Evolutionary conservation across 1,140 invertebrate genomes (phyloP).

Genomic region (Calephelis nemesis): DNA sequence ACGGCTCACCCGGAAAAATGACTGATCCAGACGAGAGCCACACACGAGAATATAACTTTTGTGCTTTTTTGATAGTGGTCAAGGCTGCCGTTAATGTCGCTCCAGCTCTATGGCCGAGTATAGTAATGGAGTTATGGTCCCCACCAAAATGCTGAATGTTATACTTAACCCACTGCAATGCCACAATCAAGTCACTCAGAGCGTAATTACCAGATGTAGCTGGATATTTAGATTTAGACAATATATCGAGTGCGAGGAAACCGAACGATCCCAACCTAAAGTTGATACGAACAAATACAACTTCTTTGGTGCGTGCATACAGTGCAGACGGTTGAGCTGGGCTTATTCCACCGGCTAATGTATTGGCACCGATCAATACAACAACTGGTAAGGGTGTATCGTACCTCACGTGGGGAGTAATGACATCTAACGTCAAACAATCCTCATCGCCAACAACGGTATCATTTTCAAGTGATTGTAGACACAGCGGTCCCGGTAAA

Average conservation of each 20-base stretch:
- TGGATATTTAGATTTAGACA: slow-evolving; percentile 85
- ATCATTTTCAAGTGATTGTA: slow-evolving; percentile 84
- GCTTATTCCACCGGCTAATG: slow-evolving; percentile 86
- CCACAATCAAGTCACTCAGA: slow-evolving; percentile 88
- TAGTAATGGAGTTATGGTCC: slow-evolving; percentile 85
- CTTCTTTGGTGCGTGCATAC: slow-evolving; percentile 85
- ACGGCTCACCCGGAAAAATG: slow-evolving; percentile 82
- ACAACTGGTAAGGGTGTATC: slow-evolving; percentile 88
- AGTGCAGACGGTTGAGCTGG: slow-evolving; percentile 83
- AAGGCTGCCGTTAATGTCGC: slow-evolving; percentile 88
- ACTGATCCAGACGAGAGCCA: slow-evolving; percentile 88
- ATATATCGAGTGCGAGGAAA: slow-evolving; percentile 85
- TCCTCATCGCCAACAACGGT: slow-evolving; percentile 86
- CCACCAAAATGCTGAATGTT: slow-evolving; percentile 92
- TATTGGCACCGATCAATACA: slow-evolving; percentile 89
- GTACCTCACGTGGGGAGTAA: slow-evolving; percentile 86
- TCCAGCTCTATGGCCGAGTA: slow-evolving; percentile 90
- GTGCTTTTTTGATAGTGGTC: slow-evolving; percentile 71
- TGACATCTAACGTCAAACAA: slow-evolving; percentile 89
- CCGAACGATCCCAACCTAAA: slow-evolving; percentile 89
- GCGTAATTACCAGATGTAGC: slow-evolving; percentile 92
- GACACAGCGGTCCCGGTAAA: slow-evolving; percentile 82
- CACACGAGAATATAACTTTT: slow-evolving; percentile 83
- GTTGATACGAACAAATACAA: slow-evolving; percentile 91
- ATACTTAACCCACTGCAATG: slow-evolving; percentile 88